Evolutionary conservation across 2,888 invertebrate species (phyloP).

Genomic region (Erpobdella octoculata): DNA sequence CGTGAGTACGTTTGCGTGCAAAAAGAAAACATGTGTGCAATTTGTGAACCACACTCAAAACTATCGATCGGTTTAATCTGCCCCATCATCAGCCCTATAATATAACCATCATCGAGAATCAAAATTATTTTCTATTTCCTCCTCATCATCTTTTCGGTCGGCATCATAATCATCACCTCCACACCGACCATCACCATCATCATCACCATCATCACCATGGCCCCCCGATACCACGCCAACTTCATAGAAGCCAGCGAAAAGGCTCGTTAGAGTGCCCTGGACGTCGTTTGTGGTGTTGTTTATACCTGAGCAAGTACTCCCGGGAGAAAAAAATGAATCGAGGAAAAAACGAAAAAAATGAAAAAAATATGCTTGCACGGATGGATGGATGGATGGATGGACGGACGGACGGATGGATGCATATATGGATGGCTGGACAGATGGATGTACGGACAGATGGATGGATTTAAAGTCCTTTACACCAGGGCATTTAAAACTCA

Average conservation of each 20-base stretch:
- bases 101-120: not conserved
- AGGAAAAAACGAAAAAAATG: not conserved
- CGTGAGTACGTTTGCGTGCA: too few relatives aligned
- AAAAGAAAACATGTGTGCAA: too few relatives aligned
- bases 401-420: not conserved
- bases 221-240: too few relatives aligned
- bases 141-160: too few relatives aligned
- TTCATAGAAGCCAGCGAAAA: not conserved
- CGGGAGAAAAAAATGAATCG: not conserved
- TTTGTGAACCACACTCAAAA: not conserved
- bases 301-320: not conserved
- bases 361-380: not conserved
- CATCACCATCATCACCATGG: too few relatives aligned
- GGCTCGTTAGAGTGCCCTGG: not conserved
- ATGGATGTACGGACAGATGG: too few relatives aligned
- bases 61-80: not conserved
- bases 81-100: not conserved
- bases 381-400: not conserved
- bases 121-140: not conserved
- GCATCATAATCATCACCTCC: too few relatives aligned
- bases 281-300: not conserved
- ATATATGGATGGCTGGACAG: not conserved
- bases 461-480: too few relatives aligned
- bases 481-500: too few relatives aligned
- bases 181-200: too few relatives aligned